phyloP scores from a whole-genome alignment of 1,140 invertebrate genomes.

The Anastrepha obliqua region DNA sequence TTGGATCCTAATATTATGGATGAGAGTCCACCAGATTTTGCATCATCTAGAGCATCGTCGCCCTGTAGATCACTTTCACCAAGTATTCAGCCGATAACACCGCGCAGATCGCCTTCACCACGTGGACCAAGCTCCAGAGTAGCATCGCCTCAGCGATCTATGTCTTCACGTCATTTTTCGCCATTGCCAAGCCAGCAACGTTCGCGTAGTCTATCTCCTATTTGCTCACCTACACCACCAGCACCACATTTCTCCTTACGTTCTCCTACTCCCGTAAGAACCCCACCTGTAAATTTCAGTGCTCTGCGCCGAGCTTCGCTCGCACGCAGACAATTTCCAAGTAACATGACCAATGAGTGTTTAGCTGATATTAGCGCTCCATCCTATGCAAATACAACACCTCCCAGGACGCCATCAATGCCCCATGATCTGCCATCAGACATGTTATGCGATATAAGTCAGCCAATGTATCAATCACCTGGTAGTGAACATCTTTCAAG shows the following conservation, averaged over 20 bases:
- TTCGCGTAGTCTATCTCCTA: conserved; percentile 16
- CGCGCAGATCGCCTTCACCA: not conserved
- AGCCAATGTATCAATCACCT: conserved; percentile 5
- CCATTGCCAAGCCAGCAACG: not conserved
- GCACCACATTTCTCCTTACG: conserved; percentile 34
- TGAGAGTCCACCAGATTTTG: conserved; percentile 23
- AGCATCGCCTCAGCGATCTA: not conserved
- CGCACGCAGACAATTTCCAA: not conserved
- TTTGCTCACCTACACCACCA: conserved; percentile 26
- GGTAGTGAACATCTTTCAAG: conserved; percentile 10
- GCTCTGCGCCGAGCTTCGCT: not conserved
- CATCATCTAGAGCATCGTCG: not conserved
- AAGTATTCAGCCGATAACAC: not conserved
- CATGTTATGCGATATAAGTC: conserved; percentile 12
- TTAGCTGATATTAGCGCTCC: conserved; percentile 41
- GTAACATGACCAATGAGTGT: conserved; percentile 32
- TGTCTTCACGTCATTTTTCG: not conserved
- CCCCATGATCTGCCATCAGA: conserved; percentile 32
- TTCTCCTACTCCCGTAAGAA: conserved; percentile 22
- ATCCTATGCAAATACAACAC: conserved; percentile 32
- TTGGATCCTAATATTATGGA: conserved; percentile 34
- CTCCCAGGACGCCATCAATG: not conserved
- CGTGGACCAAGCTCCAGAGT: not conserved
- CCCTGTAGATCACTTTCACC: not conserved
- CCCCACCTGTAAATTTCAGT: conserved; percentile 1